Evolutionary conservation across 2,888 invertebrate species (phyloP), one percentile per base, ranked within the genome.

Genomic region (Resseliella maxima): DNA sequence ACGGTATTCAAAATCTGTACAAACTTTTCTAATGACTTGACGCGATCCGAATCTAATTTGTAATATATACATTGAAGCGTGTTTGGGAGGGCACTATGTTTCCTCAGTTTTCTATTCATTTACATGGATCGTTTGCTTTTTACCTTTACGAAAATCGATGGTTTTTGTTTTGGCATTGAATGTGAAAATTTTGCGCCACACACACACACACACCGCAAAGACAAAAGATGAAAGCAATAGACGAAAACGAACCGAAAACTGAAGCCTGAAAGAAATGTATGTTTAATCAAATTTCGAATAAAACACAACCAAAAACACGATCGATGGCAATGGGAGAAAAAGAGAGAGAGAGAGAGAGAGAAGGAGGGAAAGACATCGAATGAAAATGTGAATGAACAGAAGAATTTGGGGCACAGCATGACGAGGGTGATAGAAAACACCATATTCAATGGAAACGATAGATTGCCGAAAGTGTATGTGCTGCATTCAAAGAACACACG

Each of bases 11-110:
- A 72, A 72, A 72, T 35, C 72, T 72, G 31, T 72, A 72, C 12
- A 72, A 72, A 72, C 35, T 72, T 72, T 72, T 72, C 72, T 72
- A 72, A 27, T 72, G 72, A 72, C 72, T 72, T 72, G 72, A 35
- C 72, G 72, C 72, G 72, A 72, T 72, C 35, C 72, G 72, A 72
- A 72, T 72, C 31, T 31, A 72, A 72, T 72, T 72, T 72, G 72
- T 31, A 72, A 31, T 31, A 72, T 72, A 72, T 5, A 59, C 59
- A 24, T 50, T 50, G 50, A 50, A 50, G 18, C 18, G 18, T 50
- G 46, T 50, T 8, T 50, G 8, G 8, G 46, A n/a, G n/a, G n/a
- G n/a, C n/a, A n/a, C n/a, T n/a, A n/a, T n/a, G n/a, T n/a, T n/a
- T n/a, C n/a, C 12, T 15, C 18, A 18, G 2, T 12, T 27, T 15